A percentile compares a stretch with the other conserved stretches of the same genome.
phyloP scores from a whole-genome alignment of 2,888 invertebrate genomes.

The Troides aeacus region DNA sequence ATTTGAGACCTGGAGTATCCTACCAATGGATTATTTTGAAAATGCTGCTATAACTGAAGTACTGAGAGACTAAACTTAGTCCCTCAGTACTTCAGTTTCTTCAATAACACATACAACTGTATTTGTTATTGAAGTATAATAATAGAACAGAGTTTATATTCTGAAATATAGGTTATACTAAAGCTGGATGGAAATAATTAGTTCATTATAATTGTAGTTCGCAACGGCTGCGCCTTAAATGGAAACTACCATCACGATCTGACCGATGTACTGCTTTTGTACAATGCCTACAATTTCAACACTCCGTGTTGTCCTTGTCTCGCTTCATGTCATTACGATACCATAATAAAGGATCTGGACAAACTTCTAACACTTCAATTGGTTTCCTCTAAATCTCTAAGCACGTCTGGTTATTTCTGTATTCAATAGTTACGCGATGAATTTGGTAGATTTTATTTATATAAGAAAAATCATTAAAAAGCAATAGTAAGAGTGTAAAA shows the following conservation, averaged over 20 bases:
- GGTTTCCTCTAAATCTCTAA: no score
- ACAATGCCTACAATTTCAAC: constrained; percentile 27
- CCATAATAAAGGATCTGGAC: constrained; percentile 3
- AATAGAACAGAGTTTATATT: background rate
- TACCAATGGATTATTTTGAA: no score
- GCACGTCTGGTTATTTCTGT: no score
- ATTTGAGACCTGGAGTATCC: no score
- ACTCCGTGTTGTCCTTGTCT: constrained; percentile 22
- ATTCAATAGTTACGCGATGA: no score
- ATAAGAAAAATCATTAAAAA: no score
- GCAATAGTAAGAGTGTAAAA: no score
- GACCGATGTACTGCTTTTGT: constrained; percentile 29
- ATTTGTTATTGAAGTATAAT: background rate
- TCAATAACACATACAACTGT: background rate
- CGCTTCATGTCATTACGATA: constrained; percentile 21
- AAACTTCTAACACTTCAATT: constrained; percentile 7
- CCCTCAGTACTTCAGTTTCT: no score
- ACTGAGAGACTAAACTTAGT: no score
- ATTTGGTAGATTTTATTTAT: no score
- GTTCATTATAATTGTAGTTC: background rate
- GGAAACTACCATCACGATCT: constrained; percentile 30
- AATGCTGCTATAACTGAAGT: background rate
- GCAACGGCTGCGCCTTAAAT: constrained; percentile 19
- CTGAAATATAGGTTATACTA: no score
- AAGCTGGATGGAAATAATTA: background rate